These are phyloP conservation scores for Hemibagrus wyckioides DNA, from an alignment of 2,113 vertebrate species.

Conservation along the genomic window DNA sequence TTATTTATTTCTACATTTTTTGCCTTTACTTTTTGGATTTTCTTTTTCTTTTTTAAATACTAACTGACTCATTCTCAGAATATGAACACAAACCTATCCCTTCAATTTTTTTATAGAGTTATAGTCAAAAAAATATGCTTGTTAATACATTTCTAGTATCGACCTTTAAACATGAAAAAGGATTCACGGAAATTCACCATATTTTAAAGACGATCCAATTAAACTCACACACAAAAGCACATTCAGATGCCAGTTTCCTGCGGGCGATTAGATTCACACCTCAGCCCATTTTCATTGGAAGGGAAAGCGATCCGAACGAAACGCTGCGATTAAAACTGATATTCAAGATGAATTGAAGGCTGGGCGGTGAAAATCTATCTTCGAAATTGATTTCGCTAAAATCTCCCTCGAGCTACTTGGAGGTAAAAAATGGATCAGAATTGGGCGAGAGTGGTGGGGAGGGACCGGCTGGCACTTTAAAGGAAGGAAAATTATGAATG, in stretches of 20 bases:
- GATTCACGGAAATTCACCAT: not conserved
- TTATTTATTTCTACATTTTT: not conserved
- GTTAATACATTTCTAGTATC: not conserved
- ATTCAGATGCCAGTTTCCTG: conserved; percentile 5
- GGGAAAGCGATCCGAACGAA: conserved; percentile 30
- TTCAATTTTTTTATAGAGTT: not conserved
- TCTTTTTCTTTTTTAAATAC: not conserved
- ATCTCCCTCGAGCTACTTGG: conserved; percentile 80
- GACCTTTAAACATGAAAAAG: not conserved
- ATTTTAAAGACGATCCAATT: not conserved
- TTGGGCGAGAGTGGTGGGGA: conserved; percentile 69
- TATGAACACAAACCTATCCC: not conserved
- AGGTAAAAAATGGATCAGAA: conserved; percentile 77
- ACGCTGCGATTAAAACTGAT: conserved; percentile 48
- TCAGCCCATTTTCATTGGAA: conserved; percentile 1
- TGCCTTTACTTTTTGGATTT: too few relatives aligned
- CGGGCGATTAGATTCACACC: conserved; percentile 11
- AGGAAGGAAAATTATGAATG: conserved; percentile 86
- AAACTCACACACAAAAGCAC: not conserved
- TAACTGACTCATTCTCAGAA: not conserved
- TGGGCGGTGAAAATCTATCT: conserved; percentile 64
- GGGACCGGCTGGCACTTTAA: conserved; percentile 80
- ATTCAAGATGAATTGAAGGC: conserved; percentile 58
- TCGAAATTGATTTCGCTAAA: conserved; percentile 75
- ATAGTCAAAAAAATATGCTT: not conserved